Base-by-base conservation (phyloP, 2,888 invertebrate species). In the Metellina segmentata region DNA sequence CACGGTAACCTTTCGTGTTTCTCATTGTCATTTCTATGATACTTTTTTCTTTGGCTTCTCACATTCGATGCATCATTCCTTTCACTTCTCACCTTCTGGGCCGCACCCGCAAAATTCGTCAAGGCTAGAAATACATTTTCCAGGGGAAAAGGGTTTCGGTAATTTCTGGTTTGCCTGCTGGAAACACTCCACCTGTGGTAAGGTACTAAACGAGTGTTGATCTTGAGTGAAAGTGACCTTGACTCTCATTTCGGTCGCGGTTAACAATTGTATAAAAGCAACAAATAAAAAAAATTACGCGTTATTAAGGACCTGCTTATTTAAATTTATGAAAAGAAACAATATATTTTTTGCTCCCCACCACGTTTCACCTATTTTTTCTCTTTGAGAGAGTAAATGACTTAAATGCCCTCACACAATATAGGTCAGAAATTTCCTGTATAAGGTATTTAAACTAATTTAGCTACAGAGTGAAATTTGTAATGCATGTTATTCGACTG, bases 31-130 rank as follows among this genome's bases (percentile, higher is more conserved):
- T 72, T 87, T n/a, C 20, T 48, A 70, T 71, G 79, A 78, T 16
- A 53, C 9, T 70, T 77, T 75, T 20, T 34, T 61, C 72, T 71
- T 77, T 19, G 9, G 11, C 16, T 72, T 74, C 16, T 53, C 7
- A 49, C 19, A 34, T 85, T n/a, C 49, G 83, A 87, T n/a, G 82
- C 87, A 87, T 91, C 87, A 69, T 82, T 83, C 53, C 86, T 86
- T 86, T 86, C 79, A 79, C 71, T 82, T 88, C 48, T 81, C 52
- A 11, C 75, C 79, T 70, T 72, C 16, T 13, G 19, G 48, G 20
- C 89, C 89, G 89, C 89, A 90, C 89, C 89, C 89, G 70, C 52
- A 20, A n/a, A 13, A 85, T 85, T 78, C 83, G 83, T 85, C 85
- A 90, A 90, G 89, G 89, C 70, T 88, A 71, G 74, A 70, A 61